A percentile compares a stretch with the other conserved stretches of the same genome.
Evolutionary conservation across 2,113 vertebrate genomes (phyloP).

Genomic region (Paradoxurus hermaphroditus): DNA sequence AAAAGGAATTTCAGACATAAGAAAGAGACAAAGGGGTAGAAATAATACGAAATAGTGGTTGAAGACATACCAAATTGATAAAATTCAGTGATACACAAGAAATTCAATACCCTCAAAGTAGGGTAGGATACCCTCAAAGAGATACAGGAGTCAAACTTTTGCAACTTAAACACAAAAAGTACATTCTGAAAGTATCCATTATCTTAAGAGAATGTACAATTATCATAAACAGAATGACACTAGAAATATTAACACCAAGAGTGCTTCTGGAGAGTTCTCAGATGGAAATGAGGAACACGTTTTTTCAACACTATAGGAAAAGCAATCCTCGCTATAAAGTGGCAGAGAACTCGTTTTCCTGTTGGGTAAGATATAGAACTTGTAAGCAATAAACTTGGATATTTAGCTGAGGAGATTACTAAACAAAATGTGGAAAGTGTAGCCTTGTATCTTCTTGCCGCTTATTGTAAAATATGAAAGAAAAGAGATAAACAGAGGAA

Average conservation of each 20-base stretch:
- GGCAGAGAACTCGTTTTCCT: background rate
- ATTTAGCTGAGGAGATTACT: background rate
- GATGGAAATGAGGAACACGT: background rate
- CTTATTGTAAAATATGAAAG: background rate
- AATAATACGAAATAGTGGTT: background rate
- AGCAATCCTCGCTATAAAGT: background rate
- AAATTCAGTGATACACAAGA: background rate
- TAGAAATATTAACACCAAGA: background rate
- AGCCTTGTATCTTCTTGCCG: background rate
- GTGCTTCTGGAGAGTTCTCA: background rate
- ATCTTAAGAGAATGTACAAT: background rate
- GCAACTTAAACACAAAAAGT: background rate
- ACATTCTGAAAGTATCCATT: background rate
- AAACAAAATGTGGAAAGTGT: background rate
- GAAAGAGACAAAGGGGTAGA: background rate
- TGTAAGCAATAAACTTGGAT: background rate
- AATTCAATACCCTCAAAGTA: background rate
- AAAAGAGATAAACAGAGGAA: background rate
- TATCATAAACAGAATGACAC: background rate
- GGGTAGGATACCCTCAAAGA: background rate
- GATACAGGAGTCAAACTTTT: background rate
- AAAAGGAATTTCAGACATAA: background rate
- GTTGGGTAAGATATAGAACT: background rate
- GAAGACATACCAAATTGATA: background rate
- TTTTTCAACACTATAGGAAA: background rate